Evolutionary conservation across 2,113 vertebrate genomes (phyloP).

Genomic region (Grammomys dolichurus): DNA sequence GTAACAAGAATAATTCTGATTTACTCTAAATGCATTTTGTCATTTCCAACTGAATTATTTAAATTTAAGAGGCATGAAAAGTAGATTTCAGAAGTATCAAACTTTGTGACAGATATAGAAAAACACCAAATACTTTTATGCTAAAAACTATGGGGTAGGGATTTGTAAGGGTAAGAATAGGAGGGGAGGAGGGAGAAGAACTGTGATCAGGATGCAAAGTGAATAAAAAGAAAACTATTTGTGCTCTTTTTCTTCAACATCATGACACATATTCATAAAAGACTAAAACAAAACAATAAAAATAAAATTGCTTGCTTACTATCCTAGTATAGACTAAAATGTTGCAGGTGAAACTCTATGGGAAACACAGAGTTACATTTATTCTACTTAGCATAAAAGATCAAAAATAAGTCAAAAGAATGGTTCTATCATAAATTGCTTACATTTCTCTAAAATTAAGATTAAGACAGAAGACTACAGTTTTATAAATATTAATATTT

Average conservation of each 20-base stretch:
- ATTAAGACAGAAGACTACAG: not conserved
- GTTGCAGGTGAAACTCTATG: constrained; percentile 7
- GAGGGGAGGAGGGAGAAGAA: too few species aligned
- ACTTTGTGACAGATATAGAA: not conserved
- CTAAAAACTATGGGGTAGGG: not conserved
- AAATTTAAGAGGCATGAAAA: not conserved
- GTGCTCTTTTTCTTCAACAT: not conserved
- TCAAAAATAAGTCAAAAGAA: constrained; percentile 6
- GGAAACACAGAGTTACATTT: constrained; percentile 41
- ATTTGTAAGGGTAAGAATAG: too few species aligned
- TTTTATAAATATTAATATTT: constrained; percentile 27
- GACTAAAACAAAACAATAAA: not conserved
- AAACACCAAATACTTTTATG: not conserved
- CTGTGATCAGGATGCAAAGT: too few species aligned
- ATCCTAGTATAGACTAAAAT: not conserved
- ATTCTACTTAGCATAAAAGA: not conserved
- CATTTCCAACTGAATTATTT: constrained; percentile 10
- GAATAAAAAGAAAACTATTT: not conserved
- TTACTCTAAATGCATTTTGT: constrained; percentile 16
- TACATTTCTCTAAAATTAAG: constrained; percentile 35
- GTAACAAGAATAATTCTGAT: not conserved
- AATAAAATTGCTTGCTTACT: not conserved
- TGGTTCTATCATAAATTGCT: constrained; percentile 5
- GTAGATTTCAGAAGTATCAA: not conserved
- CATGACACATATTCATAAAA: not conserved